Percentiles rank a stretch among this genome's conserved stretches.
phyloP scores from a whole-genome alignment of 2,797 vertebrate genomes.

The Gymnoscopelus microlampas region DNA sequence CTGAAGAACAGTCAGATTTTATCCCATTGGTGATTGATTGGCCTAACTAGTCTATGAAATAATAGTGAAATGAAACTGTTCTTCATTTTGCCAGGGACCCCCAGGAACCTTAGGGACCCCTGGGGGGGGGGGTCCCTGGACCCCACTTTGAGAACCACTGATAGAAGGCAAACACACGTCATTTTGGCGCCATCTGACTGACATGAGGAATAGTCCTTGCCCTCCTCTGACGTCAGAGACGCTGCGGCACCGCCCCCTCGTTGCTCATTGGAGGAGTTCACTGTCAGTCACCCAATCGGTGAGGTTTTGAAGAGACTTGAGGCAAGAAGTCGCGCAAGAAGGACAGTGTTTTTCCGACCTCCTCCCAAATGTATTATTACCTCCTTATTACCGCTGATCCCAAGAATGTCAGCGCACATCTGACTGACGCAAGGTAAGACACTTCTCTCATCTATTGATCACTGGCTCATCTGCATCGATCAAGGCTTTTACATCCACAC shows the following conservation, averaged over 20 bases:
- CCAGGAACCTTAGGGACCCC: no score
- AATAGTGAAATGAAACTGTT: no score
- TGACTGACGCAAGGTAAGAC: slow-evolving; percentile 61
- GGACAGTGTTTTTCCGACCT: slow-evolving; percentile 19
- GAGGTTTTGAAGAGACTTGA: neutral
- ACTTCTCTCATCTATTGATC: slow-evolving; percentile 21
- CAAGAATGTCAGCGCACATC: neutral
- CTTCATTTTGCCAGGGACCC: no score
- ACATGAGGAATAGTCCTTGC: slow-evolving; percentile 12
- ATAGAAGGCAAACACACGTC: neutral
- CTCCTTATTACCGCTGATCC: slow-evolving; percentile 28
- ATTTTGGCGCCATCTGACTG: slow-evolving; percentile 62
- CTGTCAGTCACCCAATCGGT: slow-evolving; percentile 45
- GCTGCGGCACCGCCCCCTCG: neutral
- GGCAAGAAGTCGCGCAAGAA: slow-evolving; percentile 1
- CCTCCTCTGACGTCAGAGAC: neutral
- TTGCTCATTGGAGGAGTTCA: slow-evolving; percentile 51
- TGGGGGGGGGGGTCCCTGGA: no score
- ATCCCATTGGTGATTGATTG: no score
- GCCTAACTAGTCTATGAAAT: no score
- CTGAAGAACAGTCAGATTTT: no score
- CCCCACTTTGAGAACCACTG: no score
- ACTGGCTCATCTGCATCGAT: slow-evolving; percentile 17
- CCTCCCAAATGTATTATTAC: slow-evolving; percentile 67
- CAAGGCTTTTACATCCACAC: neutral